These are phyloP conservation scores for Thaleichthys pacificus DNA, from an alignment of 2,797 vertebrate genomes.

Conservation along the genomic window DNA sequence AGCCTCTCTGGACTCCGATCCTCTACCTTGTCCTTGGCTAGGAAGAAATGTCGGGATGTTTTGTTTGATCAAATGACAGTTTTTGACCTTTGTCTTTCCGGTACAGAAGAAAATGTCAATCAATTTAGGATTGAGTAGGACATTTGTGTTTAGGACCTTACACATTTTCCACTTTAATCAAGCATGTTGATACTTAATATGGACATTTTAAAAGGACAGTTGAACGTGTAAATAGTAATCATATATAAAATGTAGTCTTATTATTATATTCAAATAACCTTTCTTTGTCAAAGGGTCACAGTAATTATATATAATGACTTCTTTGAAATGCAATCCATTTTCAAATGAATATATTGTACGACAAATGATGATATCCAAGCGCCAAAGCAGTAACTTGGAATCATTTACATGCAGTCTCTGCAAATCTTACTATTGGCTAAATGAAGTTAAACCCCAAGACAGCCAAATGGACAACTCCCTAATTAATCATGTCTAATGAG, in stretches of 20 bases:
- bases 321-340: neutral
- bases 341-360: neutral
- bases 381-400: neutral
- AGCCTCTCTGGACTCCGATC: slow-evolving; percentile 48
- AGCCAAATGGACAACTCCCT: slow-evolving; percentile 33
- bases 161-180: slow-evolving; percentile 33
- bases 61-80: neutral
- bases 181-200: slow-evolving; percentile 27
- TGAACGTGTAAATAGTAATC: no score
- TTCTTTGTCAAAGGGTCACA: no score
- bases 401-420: neutral
- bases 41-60: neutral
- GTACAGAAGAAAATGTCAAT: neutral
- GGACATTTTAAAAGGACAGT: neutral
- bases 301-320: no score
- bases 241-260: no score
- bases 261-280: no score
- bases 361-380: neutral
- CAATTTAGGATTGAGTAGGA: no score
- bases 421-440: slow-evolving; percentile 8
- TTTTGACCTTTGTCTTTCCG: neutral
- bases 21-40: slow-evolving; percentile 52
- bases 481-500: slow-evolving; percentile 76
- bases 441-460: slow-evolving; percentile 44
- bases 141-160: slow-evolving; percentile 35